Conservation (phyloP, 2,888 invertebrate genomes). For the Acleris cristana region DNA sequence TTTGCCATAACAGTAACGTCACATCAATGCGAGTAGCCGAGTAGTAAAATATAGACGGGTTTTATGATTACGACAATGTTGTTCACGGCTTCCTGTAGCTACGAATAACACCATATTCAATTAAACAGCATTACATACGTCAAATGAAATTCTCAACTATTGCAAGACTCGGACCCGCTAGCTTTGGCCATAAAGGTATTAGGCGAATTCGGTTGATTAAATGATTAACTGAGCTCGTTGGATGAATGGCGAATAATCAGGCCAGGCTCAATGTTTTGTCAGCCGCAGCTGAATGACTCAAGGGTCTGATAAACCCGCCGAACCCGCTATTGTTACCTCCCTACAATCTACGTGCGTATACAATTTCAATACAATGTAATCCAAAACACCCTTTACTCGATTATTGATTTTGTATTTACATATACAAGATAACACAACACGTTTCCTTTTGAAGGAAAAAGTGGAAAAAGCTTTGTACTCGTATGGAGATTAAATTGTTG, state of each 20-base stretch:
- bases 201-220: slow-evolving; percentile 49
- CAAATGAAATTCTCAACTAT: not conserved
- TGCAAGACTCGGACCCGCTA: slow-evolving; percentile 6
- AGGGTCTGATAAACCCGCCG: slow-evolving; percentile 52
- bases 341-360: slow-evolving; percentile 28
- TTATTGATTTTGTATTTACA: slow-evolving; percentile 33
- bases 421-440: slow-evolving; percentile 16
- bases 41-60: too few relatives aligned
- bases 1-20: too few relatives aligned
- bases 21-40: too few relatives aligned
- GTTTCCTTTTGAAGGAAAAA: not conserved
- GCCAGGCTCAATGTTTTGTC: slow-evolving; percentile 46
- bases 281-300: slow-evolving; percentile 38
- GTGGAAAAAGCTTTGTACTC: slow-evolving; percentile 2
- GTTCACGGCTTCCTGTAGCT: too few relatives aligned
- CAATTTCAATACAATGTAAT: slow-evolving; percentile 34
- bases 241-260: slow-evolving; percentile 62
- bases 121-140: not conserved
- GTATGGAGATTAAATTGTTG: not conserved
- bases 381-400: slow-evolving; percentile 28
- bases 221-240: slow-evolving; percentile 60
- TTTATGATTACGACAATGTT: too few relatives aligned
- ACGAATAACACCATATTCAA: too few relatives aligned
- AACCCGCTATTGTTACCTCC: slow-evolving; percentile 45
- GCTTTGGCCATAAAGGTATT: slow-evolving; percentile 32